A percentile compares a stretch with the other conserved stretches of the same genome.
phyloP scores from a whole-genome alignment of 92 coral and sea anemone genomes.

The Epizoanthus stellaris region DNA sequence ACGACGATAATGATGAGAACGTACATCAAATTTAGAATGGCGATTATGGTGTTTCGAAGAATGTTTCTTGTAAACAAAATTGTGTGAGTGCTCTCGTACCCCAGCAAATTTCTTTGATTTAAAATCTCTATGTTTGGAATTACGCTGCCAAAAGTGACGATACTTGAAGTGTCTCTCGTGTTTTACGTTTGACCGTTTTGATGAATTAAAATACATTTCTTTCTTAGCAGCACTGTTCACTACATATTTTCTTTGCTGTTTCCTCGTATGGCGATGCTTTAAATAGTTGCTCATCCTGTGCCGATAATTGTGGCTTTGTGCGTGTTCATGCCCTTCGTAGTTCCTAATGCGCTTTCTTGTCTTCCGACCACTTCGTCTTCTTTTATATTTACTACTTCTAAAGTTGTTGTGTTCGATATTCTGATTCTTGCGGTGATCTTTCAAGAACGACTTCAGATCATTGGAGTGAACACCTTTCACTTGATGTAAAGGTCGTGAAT shows the following conservation, averaged over 20 bases:
- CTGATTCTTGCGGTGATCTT: background rate
- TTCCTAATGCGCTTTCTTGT: background rate
- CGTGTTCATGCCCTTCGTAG: background rate
- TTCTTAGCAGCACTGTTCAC: constrained; percentile 2
- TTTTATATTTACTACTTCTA: background rate
- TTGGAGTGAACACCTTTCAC: background rate
- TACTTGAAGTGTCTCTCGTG: background rate
- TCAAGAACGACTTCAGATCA: constrained; percentile 14
- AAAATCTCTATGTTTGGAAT: background rate
- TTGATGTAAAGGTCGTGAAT: background rate
- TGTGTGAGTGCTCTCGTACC: background rate
- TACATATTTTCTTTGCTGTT: background rate
- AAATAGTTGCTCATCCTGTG: background rate
- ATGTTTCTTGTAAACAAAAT: background rate
- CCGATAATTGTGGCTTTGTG: background rate
- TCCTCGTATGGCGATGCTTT: background rate
- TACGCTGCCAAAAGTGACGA: background rate
- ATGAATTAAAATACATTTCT: background rate
- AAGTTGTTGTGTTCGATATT: background rate
- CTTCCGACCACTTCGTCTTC: background rate
- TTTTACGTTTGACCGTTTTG: constrained; percentile 14
- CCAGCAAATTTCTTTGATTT: background rate
- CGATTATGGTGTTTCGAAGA: background rate
- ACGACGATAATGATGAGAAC: background rate
- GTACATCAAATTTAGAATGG: background rate